Conservation (phyloP, 1,140 invertebrate genomes). For the Cepaea nemoralis region DNA sequence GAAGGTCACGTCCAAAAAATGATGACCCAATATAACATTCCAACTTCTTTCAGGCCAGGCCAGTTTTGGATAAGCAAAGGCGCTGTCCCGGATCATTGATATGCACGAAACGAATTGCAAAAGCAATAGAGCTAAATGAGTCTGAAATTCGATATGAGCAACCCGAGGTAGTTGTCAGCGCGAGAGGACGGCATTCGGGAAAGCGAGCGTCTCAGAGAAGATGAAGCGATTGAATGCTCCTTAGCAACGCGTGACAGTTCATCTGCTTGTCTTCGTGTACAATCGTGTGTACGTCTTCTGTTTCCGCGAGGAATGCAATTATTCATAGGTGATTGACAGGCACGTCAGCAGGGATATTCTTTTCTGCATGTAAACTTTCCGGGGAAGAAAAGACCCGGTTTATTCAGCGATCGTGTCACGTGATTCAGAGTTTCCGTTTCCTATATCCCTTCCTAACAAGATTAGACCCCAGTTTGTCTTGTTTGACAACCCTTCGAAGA, state of each 20-base stretch:
- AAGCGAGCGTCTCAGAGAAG: background rate
- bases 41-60: background rate
- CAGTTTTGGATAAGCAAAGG: background rate
- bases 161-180: background rate
- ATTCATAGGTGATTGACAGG: background rate
- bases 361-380: background rate
- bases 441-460: too few species aligned
- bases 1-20: background rate
- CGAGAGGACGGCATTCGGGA: background rate
- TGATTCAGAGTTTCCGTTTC: too few species aligned
- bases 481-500: too few species aligned
- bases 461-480: too few species aligned
- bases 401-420: background rate
- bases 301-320: background rate
- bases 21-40: background rate
- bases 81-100: background rate
- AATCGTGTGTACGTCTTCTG: background rate
- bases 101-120: background rate
- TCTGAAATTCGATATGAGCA: slow-evolving; percentile 13
- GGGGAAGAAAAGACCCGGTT: background rate
- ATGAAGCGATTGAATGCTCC: background rate
- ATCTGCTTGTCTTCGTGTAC: background rate
- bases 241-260: background rate
- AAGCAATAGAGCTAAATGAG: background rate
- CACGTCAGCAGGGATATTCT: background rate